Percentiles rank a stretch among this genome's conserved stretches.
These are phyloP conservation scores for Tadarida brasiliensis DNA, from an alignment of 2,797 vertebrate genomes.

Conservation along the genomic window DNA sequence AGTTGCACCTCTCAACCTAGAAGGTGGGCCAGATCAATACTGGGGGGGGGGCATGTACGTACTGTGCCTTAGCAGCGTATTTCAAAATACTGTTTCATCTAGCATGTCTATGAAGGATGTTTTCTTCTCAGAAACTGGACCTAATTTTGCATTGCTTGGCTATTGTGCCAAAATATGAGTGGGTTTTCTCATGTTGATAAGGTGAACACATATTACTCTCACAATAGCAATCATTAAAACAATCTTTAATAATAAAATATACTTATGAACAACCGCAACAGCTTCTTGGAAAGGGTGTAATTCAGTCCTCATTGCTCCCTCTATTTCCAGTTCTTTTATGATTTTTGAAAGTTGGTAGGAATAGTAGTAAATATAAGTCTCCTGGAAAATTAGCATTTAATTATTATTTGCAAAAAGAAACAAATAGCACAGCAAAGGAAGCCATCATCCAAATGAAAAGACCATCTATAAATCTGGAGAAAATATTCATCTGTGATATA, in stretches of 20 bases:
- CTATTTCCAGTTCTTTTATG: neutral
- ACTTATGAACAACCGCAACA: neutral
- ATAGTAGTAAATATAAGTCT: neutral
- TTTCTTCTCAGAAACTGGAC: neutral
- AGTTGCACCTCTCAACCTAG: neutral
- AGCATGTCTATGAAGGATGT: neutral
- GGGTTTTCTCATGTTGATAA: neutral
- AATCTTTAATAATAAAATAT: neutral
- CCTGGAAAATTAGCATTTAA: neutral
- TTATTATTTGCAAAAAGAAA: neutral
- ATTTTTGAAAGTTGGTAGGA: neutral
- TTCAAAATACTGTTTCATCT: neutral
- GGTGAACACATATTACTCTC: neutral
- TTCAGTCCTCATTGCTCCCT: neutral
- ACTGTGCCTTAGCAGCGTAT: neutral
- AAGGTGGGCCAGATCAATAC: neutral
- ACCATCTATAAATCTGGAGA: neutral
- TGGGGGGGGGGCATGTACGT: too few species aligned
- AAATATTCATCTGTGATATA: neutral
- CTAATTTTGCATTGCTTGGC: too few species aligned
- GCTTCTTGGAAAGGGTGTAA: neutral
- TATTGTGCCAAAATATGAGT: neutral
- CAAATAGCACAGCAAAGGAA: neutral
- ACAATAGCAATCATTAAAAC: neutral
- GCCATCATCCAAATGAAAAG: neutral